Base-by-base conservation (phyloP, 1,140 invertebrate species). In the Antheraea pernyi region DNA sequence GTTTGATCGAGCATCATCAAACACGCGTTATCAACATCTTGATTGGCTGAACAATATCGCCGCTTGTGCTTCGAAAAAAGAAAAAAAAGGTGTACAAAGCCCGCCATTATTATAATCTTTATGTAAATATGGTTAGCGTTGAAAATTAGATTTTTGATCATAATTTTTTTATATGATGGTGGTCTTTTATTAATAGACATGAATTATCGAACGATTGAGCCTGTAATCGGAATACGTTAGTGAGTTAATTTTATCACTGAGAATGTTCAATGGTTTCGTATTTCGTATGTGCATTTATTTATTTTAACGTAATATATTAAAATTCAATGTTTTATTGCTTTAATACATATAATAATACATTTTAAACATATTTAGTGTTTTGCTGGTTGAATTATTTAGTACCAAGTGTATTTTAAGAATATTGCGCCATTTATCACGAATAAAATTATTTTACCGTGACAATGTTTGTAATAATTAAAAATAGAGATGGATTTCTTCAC, bases 31-130 rank as follows among this genome's bases (percentile, higher is more conserved):
- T 69, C 74, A 59, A 74, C 75, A 74, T 74, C 67, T 78, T 76
- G 75, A 83, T 77, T 78, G 74, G 75, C 72, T 66, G 73, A 69
- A 74, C 73, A 72, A 66, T 70, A 72, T 65, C 73, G 37, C 22
- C 65, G 72, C 73, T 58, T 74, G 61, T 63, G 30, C 61, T 37
- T 36, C 61, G n/a, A 13, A 11, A 13, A 16, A 53, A 16, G 16
- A 53, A 53, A 53, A 53, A 53, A 53, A n/a, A 2, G 11, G 0
- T 53, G 16, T 53, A 16, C 9, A 13, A 53, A 6, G 16, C 11
- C 46, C 46, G 46, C 46, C 46, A 53, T 53, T 53, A 53, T 53
- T 53, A 53, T 53, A 53, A 53, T 13, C 46, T 53, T n/a, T 53
- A 53, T n/a, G 46, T 53, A 53, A 16, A n/a, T n/a, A 53, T 53